A percentile compares a stretch with the other conserved stretches of the same genome.
Conservation (phyloP, 2,797 vertebrate genomes). For the Aphelocoma californica region DNA sequence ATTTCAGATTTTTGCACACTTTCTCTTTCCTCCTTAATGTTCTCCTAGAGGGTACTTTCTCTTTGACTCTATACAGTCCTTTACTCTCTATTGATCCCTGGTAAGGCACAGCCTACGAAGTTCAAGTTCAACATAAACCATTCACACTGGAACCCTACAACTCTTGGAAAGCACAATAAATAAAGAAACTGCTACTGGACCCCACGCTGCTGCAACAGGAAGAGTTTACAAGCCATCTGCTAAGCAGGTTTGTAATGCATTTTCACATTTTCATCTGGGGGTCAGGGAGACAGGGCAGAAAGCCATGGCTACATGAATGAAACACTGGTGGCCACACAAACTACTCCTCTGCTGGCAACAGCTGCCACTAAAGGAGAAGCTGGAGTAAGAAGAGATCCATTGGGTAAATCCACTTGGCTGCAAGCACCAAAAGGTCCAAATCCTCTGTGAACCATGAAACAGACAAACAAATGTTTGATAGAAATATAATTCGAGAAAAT, state of each 20-base stretch:
- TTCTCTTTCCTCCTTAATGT: background rate
- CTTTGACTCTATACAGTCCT: background rate
- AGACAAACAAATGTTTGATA: conserved; percentile 69
- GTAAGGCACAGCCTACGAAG: background rate
- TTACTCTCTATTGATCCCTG: background rate
- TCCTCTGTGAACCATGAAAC: conserved; percentile 48
- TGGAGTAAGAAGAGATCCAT: background rate
- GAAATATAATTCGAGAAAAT: conserved; percentile 60
- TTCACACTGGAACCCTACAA: background rate
- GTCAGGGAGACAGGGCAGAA: background rate
- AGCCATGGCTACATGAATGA: background rate
- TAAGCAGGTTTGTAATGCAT: background rate
- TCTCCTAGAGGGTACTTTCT: background rate
- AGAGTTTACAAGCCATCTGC: background rate
- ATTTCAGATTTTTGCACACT: background rate
- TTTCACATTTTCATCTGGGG: background rate
- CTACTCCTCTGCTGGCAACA: background rate
- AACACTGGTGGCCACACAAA: background rate
- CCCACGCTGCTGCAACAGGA: background rate
- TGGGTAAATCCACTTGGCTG: background rate
- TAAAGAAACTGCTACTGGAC: background rate
- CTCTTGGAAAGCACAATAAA: background rate
- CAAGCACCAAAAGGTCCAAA: background rate
- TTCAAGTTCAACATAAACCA: background rate
- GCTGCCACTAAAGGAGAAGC: background rate